Conservation (phyloP, 2,113 vertebrate species). For the Gymnocephalus cernua region DNA sequence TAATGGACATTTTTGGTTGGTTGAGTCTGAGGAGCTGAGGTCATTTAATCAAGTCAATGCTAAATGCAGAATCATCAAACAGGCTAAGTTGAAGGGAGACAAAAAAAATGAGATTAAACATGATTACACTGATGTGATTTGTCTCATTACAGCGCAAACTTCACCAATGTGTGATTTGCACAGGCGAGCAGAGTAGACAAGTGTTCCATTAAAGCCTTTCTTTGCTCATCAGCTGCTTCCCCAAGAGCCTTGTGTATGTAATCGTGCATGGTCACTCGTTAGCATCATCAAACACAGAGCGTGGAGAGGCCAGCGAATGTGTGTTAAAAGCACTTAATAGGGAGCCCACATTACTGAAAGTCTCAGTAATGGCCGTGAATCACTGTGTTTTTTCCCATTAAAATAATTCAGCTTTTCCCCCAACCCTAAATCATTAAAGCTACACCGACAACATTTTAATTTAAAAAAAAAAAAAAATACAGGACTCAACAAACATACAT, state of each 20-base stretch:
- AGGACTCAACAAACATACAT: not conserved
- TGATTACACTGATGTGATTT: slow-evolving; percentile 79
- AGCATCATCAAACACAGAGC: slow-evolving; percentile 73
- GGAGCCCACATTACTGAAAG: slow-evolving; percentile 55
- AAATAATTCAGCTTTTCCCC: slow-evolving; percentile 42
- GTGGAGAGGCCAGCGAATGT: slow-evolving; percentile 58
- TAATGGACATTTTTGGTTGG: slow-evolving; percentile 38
- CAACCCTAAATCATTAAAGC: slow-evolving; percentile 38
- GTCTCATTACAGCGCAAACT: slow-evolving; percentile 75
- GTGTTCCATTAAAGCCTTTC: slow-evolving; percentile 80
- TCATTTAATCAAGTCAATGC: slow-evolving; percentile 62
- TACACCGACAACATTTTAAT: slow-evolving; percentile 18
- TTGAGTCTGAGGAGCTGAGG: slow-evolving; percentile 29
- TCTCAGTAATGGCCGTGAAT: slow-evolving; percentile 61
- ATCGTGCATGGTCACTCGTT: slow-evolving; percentile 75
- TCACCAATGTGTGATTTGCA: slow-evolving; percentile 69
- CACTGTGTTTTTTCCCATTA: slow-evolving; percentile 63
- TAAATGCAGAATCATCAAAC: slow-evolving; percentile 54
- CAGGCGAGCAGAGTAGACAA: slow-evolving; percentile 56
- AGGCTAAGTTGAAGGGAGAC: slow-evolving; percentile 42
- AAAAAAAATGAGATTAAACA: slow-evolving; percentile 68
- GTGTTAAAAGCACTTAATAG: slow-evolving; percentile 77
- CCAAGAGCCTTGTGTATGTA: slow-evolving; percentile 66
- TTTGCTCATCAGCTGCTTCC: slow-evolving; percentile 62
- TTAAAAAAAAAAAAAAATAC: not conserved